Evolutionary conservation across 2,888 invertebrate species (phyloP).

Genomic region (Monopis laevigella): DNA sequence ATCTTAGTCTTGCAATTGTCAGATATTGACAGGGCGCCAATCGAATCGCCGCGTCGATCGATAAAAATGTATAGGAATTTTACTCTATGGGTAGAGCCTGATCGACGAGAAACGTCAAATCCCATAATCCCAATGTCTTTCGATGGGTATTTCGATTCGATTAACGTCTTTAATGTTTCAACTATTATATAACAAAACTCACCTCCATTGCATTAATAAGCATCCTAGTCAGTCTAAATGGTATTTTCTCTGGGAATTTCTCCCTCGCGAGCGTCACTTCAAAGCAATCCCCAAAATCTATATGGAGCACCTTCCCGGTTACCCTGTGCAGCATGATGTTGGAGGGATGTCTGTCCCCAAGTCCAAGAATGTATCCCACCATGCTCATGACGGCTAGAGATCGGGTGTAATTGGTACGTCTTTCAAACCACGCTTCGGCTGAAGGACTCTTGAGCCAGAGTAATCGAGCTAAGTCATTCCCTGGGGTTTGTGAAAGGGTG

Average conservation of each 20-base stretch:
- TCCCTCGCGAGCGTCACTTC: conserved; percentile 99
- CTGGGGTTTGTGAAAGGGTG: conserved; percentile 92
- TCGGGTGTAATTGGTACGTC: conserved; percentile 97
- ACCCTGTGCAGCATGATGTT: conserved; percentile 98
- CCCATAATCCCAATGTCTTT: too few relatives aligned
- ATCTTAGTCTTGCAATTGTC: too few relatives aligned
- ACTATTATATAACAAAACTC: conserved; percentile 14
- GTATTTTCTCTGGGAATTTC: conserved; percentile 99
- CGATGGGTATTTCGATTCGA: too few relatives aligned
- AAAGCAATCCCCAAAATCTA: conserved; percentile 99
- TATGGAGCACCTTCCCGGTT: conserved; percentile 98
- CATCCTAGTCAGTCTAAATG: conserved; percentile 98
- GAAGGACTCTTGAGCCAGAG: conserved; percentile 98
- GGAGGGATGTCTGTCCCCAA: conserved; percentile 98
- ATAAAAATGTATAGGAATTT: too few relatives aligned
- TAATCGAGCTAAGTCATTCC: conserved; percentile 93
- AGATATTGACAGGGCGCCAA: too few relatives aligned
- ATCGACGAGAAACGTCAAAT: too few relatives aligned
- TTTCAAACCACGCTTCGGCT: conserved; percentile 98
- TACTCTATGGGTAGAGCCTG: too few relatives aligned
- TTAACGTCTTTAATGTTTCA: too few relatives aligned
- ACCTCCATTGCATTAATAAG: conserved; percentile 98
- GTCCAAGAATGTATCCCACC: conserved; percentile 96
- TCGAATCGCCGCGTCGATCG: too few relatives aligned
- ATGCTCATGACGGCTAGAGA: conserved; percentile 99